Evolutionary conservation across 2,888 invertebrate genomes (phyloP), one percentile per base, ranked within the genome.

Genomic region (Diadegma fenestrale): DNA sequence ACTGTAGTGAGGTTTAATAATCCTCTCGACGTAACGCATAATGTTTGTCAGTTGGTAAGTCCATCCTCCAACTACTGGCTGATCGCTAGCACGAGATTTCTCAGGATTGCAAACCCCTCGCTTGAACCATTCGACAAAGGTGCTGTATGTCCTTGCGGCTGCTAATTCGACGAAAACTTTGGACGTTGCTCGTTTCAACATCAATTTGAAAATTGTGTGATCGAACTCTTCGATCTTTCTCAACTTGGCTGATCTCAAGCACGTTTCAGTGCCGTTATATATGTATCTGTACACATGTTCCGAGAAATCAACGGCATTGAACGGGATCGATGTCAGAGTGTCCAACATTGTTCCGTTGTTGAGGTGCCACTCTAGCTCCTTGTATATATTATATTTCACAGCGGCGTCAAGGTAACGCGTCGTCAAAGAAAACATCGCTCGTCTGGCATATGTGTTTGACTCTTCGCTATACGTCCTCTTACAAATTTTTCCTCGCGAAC

Each of bases 1-100:
- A 48, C 26, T 61, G 3, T 61, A 61, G 61, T 61, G 61, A 22
- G 61, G 61, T 17, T 61, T 61, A 17, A 61, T 61, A 14, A 61
- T 61, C 12, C 30, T 61, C 22, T 61, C 61, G 2, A 61, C 22
- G 30, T 61, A 61, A 14, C 30, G 22, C 61, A 61, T 61, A 22
- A 61, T 61, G 30, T 61, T 30, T 17, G 30, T 61, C 5, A 61
- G 30, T 61, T 61, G 26, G 61, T 61, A 61, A 22, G 22, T 61
- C 26, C 61, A 48, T 4, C 45, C 45, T 48, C 45, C 45, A n/a
- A 48, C 45, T 48, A n/a, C n/a, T 48, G 17, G 45, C 45, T 48
- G n/a, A 48, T 48, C n/a, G 17, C 6, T 48, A 4, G n/a, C n/a
- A 6, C 4, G 37, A 37, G 37, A 37, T 10, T 37, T 48, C 17